phyloP scores from a whole-genome alignment of 2,113 vertebrate genomes.

The Proteles cristata region DNA sequence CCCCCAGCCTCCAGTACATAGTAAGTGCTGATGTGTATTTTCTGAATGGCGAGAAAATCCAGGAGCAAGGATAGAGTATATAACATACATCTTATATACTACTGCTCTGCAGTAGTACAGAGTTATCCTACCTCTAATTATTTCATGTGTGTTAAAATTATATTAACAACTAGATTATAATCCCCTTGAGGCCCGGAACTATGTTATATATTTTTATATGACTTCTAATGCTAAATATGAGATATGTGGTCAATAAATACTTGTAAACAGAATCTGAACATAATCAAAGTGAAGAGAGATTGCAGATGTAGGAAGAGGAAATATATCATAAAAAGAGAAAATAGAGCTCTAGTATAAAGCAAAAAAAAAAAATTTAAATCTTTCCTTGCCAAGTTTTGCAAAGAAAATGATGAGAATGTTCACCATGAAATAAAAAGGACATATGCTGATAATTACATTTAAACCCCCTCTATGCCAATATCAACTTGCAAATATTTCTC shows the following conservation, averaged over 20 bases:
- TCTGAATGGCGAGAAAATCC: slow-evolving; percentile 9
- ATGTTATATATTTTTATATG: background rate
- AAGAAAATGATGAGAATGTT: slow-evolving; percentile 52
- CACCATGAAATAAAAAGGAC: slow-evolving; percentile 49
- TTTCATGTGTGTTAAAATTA: background rate
- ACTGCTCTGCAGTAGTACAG: background rate
- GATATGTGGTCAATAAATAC: background rate
- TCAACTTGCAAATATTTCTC: slow-evolving; percentile 58
- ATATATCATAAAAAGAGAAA: background rate
- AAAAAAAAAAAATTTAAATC: background rate
- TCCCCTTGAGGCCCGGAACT: background rate
- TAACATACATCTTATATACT: background rate
- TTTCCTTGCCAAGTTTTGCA: slow-evolving; percentile 57
- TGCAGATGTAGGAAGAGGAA: background rate
- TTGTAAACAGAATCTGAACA: slow-evolving; percentile 3
- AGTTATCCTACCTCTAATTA: background rate
- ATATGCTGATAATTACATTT: slow-evolving; percentile 60
- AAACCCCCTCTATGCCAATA: slow-evolving; percentile 15
- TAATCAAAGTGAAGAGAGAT: background rate
- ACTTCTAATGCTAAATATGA: background rate
- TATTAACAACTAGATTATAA: slow-evolving; percentile 26
- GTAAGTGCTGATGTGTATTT: background rate
- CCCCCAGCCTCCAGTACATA: background rate
- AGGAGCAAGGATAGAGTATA: background rate
- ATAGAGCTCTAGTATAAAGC: background rate